Base-by-base conservation (phyloP, 2,797 vertebrate genomes). In the Yasuhikotakia modesta region DNA sequence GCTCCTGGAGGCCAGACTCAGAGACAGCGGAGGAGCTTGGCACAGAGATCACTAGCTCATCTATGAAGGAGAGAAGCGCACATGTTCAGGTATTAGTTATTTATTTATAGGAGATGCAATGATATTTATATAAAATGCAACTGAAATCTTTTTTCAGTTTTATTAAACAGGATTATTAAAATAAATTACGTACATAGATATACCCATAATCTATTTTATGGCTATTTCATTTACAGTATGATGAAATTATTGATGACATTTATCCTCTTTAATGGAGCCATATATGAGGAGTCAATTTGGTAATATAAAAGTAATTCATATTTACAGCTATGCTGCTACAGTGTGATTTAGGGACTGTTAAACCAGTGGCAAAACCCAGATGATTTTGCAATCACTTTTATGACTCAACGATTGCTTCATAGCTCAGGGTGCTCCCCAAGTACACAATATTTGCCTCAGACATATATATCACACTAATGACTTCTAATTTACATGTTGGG, bases 1-100 rank as follows among this genome's bases (percentile, higher is more conserved):
- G 91, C 60, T 90, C 89, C 81, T 90, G 90, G 13, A 87, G 88
- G 82, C 86, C 90, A 67, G 91, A 86, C 2, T 84, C 86, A 53
- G 91, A 82, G 6, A 86, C 90, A 75, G 89, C 85, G 67, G 91
- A 91, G 65, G 93, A 85, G 61, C 88, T 90, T 35, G 93, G 93
- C 92, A 91, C 91, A 58, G 93, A 93, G 86, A 87, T 85, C 2
- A 92, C 87, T 72, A 91, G 86, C 85, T 94, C 87, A 78, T 94
- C 96, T 97, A 86, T 64, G 81, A 30, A 70, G n/a, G 8, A 60
- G 24, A 39, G 35, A 2, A 39, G 70, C 1, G 7, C 1, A 27
- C 7, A 24, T n/a, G n/a, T 77, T 60, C 8, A 50, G 22, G 24
- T 46, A n/a, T 24, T 27, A 4, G 6, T 35, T 4, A 1, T 35